Evolutionary conservation across 2,113 vertebrate genomes (phyloP).

Genomic region (Zootoca vivipara): DNA sequence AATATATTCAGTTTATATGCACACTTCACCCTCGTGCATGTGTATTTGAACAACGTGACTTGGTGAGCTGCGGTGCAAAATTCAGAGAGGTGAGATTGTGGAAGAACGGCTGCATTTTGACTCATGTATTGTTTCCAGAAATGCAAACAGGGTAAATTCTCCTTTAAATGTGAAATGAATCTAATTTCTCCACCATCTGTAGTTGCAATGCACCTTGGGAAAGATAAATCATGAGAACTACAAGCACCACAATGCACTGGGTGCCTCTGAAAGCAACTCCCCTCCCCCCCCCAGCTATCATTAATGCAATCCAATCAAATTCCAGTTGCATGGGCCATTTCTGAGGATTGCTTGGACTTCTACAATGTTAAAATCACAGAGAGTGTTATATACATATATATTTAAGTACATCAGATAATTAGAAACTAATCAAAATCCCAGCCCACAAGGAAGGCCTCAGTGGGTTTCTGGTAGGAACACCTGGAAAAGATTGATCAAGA

Average conservation of each 20-base stretch:
- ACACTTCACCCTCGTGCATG: too few species aligned
- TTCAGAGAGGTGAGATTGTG: too few species aligned
- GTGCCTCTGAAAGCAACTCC: neutral
- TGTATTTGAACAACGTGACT: too few species aligned
- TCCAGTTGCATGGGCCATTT: neutral
- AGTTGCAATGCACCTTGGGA: neutral
- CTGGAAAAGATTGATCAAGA: constrained; percentile 81
- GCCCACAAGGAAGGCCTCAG: constrained; percentile 53
- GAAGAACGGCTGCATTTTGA: too few species aligned
- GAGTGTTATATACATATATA: too few species aligned
- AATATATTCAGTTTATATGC: too few species aligned
- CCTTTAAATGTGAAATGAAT: too few species aligned
- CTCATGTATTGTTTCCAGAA: too few species aligned
- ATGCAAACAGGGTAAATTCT: too few species aligned
- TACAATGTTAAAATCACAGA: constrained; percentile 24
- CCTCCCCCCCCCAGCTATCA: neutral
- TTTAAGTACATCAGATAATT: neutral
- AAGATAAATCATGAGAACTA: neutral
- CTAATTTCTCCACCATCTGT: neutral
- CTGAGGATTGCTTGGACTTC: neutral
- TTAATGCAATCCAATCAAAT: neutral
- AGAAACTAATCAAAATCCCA: neutral
- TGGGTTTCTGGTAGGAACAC: constrained; percentile 69
- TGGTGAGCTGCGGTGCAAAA: too few species aligned
- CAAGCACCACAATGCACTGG: neutral